Evolutionary conservation across 2,797 vertebrate genomes (phyloP), one percentile per base, ranked within the genome.

Genomic region (Poeciliopsis presidionis): DNA sequence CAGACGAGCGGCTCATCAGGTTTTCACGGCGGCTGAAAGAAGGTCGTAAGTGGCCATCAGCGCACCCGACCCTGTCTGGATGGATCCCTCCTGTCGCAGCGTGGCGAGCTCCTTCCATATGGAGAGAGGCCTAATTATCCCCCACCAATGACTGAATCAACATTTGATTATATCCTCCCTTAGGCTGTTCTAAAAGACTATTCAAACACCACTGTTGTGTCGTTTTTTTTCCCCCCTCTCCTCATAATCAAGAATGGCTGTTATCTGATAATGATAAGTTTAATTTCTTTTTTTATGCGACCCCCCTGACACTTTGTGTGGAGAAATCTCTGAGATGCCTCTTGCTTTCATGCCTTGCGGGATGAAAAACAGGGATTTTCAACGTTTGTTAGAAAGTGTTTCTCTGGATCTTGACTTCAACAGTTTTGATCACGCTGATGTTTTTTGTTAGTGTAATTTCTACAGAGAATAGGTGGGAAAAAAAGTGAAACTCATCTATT

Each of bases 1-100:
- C 89, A 81, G 90, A 81, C 86, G 85, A 89, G 84, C 76, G 89
- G 87, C 94, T 95, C 95, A 95, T 95, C 95, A 94, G 91, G 90
- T 94, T 92, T 91, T 92, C 90, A 86, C 85, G 82, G 90, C 41
- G 85, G 88, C 88, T 94, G 93, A 94, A 94, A 94, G 93, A 94
- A 91, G 90, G 89, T 93, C 86, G 79, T 95, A 95, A 95, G 95
- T 95, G 94, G 94, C 94, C 93, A 95, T 96, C 95, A 95, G 90
- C 61, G 88, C 93, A 91, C 80, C 91, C 91, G 86, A 88, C 92
- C 93, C 93, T 93, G 91, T 93, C 91, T 92, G 89, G 91, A 94
- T 93, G 86, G 92, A 92, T 92, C 90, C 90, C 91, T 91, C 88
- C 89, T 89, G 92, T 91, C 90, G 88, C 89, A 88, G 90, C 81